Conservation (phyloP, 2,888 invertebrate species). For the Cantharis lateralis region DNA sequence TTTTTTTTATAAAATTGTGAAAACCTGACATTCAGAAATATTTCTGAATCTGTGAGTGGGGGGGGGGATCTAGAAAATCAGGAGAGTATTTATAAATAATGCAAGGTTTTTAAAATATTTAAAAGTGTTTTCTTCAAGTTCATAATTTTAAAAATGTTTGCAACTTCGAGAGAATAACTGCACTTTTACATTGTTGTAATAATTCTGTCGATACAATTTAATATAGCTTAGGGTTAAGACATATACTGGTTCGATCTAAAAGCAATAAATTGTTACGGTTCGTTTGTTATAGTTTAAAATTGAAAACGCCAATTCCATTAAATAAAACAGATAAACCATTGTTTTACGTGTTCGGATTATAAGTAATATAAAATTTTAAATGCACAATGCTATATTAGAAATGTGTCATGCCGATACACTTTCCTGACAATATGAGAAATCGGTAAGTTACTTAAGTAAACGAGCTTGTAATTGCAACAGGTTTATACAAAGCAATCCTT, state of each 20-base stretch:
- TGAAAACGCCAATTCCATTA: slow-evolving; percentile 29
- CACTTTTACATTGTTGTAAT: slow-evolving; percentile 13
- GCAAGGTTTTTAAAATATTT: no score
- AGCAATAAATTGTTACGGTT: slow-evolving; percentile 30
- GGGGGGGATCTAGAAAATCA: no score
- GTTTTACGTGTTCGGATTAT: slow-evolving; percentile 24
- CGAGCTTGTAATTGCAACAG: not conserved
- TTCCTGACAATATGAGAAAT: not conserved
- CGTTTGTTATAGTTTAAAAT: slow-evolving; percentile 26
- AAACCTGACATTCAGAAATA: no score
- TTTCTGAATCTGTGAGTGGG: no score
- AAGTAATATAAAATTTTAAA: slow-evolving; percentile 20
- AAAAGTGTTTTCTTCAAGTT: not conserved
- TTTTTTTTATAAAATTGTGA: no score
- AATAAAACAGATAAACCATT: slow-evolving; percentile 20
- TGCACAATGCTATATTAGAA: slow-evolving; percentile 7
- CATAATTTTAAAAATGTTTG: not conserved
- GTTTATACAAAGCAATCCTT: not conserved
- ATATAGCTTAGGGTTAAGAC: slow-evolving; percentile 25
- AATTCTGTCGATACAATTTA: slow-evolving; percentile 23
- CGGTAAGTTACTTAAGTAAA: not conserved
- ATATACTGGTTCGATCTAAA: slow-evolving; percentile 22
- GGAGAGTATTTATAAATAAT: no score
- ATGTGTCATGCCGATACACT: not conserved
- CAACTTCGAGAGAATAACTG: slow-evolving; percentile 1